Evolutionary conservation across 2,888 invertebrate genomes (phyloP), one percentile per base, ranked within the genome.

Genomic region (Catocala sponsa): DNA sequence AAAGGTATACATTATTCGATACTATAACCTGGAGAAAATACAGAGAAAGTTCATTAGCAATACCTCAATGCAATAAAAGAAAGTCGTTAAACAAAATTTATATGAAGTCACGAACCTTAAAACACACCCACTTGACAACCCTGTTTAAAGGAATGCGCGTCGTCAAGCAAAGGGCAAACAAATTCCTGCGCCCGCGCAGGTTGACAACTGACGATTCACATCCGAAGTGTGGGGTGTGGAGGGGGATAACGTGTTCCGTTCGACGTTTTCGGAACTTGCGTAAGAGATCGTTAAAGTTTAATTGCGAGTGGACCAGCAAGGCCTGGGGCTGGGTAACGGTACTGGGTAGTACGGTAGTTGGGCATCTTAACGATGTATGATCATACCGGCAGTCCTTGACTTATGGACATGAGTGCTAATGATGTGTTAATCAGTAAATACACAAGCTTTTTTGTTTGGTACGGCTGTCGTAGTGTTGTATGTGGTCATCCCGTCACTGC

Each of bases 181-280:
- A 82, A 87, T 87, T 84, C 87, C 81, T 82, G 82, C 84, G 87
- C 81, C 54, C 70, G 78, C 83, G 84, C 81, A 81, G 70, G 79
- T 79, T 79, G 78, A 79, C 72, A 79, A 75, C 74, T 79, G 74
- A 79, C 81, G 79, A 69, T 68, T 68, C 76, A 83, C 83, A 85
- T 84, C 82, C 80, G 82, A 78, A 64, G 57, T 58, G 59, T 70
- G 64, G 70, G 65, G 76, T 68, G 70, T 61, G 67, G 57, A 49
- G 70, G 55, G 57, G 67, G 63, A 46, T 61, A 76, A 64, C 77
- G 68, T 65, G 77, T 78, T 78, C 67, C 64, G 53, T 53, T 74
- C 55, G 68, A 74, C 74, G 55, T 77, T 78, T 77, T 77, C 48
- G 76, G 68, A 64, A 63, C 63, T 59, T 33, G 74, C 66, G 76